These are phyloP conservation scores for Microtus pennsylvanicus DNA, from an alignment of 2,113 vertebrate species.

Conservation along the genomic window DNA sequence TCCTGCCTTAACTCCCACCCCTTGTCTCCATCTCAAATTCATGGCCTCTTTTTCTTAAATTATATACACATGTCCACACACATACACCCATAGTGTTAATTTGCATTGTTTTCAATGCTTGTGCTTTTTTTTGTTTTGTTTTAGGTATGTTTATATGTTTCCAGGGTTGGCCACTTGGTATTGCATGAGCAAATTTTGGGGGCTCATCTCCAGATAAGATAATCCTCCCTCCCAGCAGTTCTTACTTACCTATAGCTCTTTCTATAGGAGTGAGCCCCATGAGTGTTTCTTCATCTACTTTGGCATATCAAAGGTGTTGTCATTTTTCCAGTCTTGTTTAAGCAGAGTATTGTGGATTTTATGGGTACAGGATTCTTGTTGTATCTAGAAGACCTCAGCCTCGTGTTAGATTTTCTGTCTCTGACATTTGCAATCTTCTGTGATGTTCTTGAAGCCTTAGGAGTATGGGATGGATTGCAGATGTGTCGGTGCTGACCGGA, in stretches of 20 bases:
- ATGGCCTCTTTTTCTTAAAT: not conserved
- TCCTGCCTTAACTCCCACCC: not conserved
- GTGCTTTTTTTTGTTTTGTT: not conserved
- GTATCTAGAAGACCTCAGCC: not conserved
- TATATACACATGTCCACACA: not conserved
- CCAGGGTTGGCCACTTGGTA: not conserved
- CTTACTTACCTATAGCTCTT: not conserved
- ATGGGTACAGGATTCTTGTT: not conserved
- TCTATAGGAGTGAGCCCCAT: not conserved
- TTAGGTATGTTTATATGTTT: not conserved
- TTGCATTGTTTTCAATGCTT: not conserved
- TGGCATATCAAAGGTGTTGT: no score
- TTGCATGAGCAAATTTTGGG: not conserved
- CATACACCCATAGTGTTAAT: not conserved
- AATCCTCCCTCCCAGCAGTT: not conserved
- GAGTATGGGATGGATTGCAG: not conserved
- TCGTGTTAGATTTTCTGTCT: not conserved
- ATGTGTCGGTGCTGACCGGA: not conserved
- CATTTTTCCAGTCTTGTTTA: not conserved
- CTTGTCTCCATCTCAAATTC: not conserved
- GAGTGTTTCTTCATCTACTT: not conserved
- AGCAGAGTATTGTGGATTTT: not conserved
- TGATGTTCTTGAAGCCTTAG: not conserved
- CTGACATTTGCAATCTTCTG: not conserved
- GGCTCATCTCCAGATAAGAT: not conserved